Percentiles rank a stretch among this genome's conserved stretches.
Evolutionary conservation across 2,888 invertebrate species (phyloP).

Genomic region (Tetragonisca angustula): DNA sequence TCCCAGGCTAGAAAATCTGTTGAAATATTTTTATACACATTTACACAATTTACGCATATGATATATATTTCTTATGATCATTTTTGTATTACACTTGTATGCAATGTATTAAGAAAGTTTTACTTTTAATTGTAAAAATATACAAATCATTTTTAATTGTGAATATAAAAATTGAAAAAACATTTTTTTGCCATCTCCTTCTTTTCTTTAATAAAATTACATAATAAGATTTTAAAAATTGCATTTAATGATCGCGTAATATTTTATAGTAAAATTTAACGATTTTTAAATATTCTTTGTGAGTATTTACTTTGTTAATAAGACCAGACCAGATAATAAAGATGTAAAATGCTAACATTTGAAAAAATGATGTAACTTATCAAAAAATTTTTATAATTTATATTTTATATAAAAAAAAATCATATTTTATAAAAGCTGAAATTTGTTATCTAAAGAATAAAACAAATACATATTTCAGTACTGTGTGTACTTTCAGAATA

Average conservation of each 20-base stretch:
- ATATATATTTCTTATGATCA: neutral
- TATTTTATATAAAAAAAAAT: neutral
- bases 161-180: neutral
- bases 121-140: neutral
- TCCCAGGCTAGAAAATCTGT: neutral
- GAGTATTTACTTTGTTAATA: neutral
- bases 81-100: neutral
- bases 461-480: neutral
- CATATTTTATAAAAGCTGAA: constrained; percentile 6
- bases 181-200: neutral
- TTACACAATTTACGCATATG: neutral
- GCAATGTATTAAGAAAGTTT: neutral
- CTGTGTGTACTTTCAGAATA: neutral
- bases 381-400: neutral
- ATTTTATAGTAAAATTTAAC: neutral
- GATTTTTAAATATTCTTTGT: neutral
- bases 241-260: neutral
- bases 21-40: constrained; percentile 1
- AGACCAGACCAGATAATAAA: neutral
- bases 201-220: neutral
- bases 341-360: neutral
- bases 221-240: neutral
- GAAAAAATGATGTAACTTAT: neutral
- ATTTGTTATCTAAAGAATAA: neutral
- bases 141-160: neutral